These are phyloP conservation scores for Aramus guarauna DNA, from an alignment of 2,113 vertebrate species.

Conservation along the genomic window DNA sequence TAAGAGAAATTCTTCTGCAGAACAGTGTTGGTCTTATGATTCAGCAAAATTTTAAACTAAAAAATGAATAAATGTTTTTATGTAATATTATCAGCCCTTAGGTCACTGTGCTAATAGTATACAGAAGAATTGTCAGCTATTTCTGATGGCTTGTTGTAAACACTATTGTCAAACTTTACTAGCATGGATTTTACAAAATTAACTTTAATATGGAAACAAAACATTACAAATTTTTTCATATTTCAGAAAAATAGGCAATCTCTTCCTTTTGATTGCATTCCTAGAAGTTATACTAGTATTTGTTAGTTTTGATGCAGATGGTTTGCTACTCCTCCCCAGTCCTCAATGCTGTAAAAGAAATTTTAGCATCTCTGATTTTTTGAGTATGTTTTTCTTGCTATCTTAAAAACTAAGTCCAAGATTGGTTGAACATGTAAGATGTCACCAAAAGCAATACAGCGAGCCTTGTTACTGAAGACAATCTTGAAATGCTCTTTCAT, in stretches of 20 bases:
- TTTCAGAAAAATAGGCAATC: not conserved
- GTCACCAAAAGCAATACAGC: not conserved
- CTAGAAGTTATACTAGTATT: not conserved
- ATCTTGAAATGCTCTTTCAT: not conserved
- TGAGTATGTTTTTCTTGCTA: not conserved
- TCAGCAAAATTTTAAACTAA: not conserved
- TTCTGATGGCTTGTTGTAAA: not conserved
- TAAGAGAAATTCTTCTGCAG: not conserved
- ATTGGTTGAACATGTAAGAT: not conserved
- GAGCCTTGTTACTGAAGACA: not conserved
- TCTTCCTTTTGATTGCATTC: not conserved
- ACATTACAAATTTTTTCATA: not conserved
- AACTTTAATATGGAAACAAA: not conserved
- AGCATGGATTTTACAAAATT: not conserved
- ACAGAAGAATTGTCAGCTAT: not conserved
- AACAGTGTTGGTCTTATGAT: not conserved
- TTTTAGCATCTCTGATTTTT: not conserved
- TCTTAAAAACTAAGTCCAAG: not conserved
- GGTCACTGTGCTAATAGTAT: not conserved
- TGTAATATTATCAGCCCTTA: not conserved
- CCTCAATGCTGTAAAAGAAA: not conserved
- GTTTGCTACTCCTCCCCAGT: not conserved
- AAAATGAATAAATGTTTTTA: not conserved
- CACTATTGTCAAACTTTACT: not conserved
- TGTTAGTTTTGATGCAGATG: not conserved